Percentiles rank a stretch among this genome's conserved stretches.
These are phyloP conservation scores for Paraescarpia echinospica DNA, from an alignment of 1,140 invertebrate species.

Conservation along the genomic window DNA sequence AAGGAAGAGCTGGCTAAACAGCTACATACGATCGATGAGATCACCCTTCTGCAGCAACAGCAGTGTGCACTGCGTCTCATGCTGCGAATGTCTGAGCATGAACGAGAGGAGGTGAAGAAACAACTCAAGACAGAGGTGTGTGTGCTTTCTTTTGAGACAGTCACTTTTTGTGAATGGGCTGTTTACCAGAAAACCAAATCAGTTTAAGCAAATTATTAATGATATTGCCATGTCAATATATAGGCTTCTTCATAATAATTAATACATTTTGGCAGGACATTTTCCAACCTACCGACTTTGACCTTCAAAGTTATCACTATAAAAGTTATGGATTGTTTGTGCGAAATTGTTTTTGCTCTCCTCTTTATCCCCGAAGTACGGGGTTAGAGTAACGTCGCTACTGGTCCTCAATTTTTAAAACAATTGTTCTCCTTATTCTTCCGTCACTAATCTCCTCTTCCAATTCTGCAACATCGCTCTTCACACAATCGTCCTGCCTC, in stretches of 20 bases:
- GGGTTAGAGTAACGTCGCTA: too few relatives aligned
- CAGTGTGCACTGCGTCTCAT: slow-evolving; percentile 46
- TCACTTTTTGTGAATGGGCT: too few relatives aligned
- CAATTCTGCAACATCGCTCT: neutral
- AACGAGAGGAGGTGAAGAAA: slow-evolving; percentile 47
- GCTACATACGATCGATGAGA: slow-evolving; percentile 44
- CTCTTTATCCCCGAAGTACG: too few relatives aligned
- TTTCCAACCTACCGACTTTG: neutral
- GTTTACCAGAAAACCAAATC: too few relatives aligned
- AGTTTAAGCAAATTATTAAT: too few relatives aligned
- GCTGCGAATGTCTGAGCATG: slow-evolving; percentile 46
- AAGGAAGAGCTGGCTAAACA: neutral
- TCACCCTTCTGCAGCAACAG: slow-evolving; percentile 51
- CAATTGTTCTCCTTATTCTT: neutral
- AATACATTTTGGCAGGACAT: neutral
- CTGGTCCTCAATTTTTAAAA: neutral
- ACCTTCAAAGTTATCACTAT: too few relatives aligned
- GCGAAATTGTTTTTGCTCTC: neutral
- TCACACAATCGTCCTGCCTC: too few relatives aligned
- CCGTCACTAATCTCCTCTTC: neutral
- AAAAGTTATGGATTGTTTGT: too few relatives aligned
- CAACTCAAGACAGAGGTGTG: slow-evolving; percentile 54
- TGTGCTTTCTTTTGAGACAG: slow-evolving; percentile 4
- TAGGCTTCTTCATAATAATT: too few relatives aligned
- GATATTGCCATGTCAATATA: too few relatives aligned